A percentile compares a stretch with the other conserved stretches of the same genome.
Conservation (phyloP, 2,888 invertebrate species). For the Lingula anatina region DNA sequence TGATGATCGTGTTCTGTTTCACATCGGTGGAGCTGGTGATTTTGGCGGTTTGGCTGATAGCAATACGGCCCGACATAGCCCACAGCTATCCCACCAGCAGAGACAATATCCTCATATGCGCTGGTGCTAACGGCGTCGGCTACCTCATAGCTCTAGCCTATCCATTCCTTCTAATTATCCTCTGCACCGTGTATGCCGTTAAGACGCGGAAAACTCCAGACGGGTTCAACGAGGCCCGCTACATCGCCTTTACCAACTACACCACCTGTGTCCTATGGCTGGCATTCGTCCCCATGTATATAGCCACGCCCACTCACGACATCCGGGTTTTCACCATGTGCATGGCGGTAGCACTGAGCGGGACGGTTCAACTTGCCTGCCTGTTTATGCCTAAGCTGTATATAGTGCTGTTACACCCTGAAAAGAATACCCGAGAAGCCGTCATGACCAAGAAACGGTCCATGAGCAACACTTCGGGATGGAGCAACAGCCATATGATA, state of each 20-base stretch:
- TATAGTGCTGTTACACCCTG: slow-evolving; percentile 58
- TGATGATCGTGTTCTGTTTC: slow-evolving; percentile 56
- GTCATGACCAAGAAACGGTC: slow-evolving; percentile 52
- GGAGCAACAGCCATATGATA: too few species aligned
- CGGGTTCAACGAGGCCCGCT: slow-evolving; percentile 60
- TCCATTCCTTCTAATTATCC: slow-evolving; percentile 56
- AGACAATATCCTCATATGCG: slow-evolving; percentile 33
- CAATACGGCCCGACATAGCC: slow-evolving; percentile 53
- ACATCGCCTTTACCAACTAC: slow-evolving; percentile 59
- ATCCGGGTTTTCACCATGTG: slow-evolving; percentile 57
- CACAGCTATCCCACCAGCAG: slow-evolving; percentile 42
- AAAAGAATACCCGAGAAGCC: slow-evolving; percentile 59
- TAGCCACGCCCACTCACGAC: slow-evolving; percentile 55
- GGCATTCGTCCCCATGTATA: slow-evolving; percentile 58
- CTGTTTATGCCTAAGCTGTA: slow-evolving; percentile 59
- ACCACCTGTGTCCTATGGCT: slow-evolving; percentile 59
- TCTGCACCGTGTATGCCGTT: slow-evolving; percentile 58
- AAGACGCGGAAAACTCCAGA: slow-evolving; percentile 60
- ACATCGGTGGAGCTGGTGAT: slow-evolving; percentile 55
- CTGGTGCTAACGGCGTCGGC: slow-evolving; percentile 54
- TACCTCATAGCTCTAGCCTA: slow-evolving; percentile 57
- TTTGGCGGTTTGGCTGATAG: slow-evolving; percentile 55
- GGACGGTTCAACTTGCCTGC: slow-evolving; percentile 57
- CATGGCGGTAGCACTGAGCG: slow-evolving; percentile 57
- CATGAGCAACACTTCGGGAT: background rate